Percentiles rank a stretch among this genome's conserved stretches.
Evolutionary conservation across 2,113 vertebrate species (phyloP).

Genomic region (Steatornis caripensis): DNA sequence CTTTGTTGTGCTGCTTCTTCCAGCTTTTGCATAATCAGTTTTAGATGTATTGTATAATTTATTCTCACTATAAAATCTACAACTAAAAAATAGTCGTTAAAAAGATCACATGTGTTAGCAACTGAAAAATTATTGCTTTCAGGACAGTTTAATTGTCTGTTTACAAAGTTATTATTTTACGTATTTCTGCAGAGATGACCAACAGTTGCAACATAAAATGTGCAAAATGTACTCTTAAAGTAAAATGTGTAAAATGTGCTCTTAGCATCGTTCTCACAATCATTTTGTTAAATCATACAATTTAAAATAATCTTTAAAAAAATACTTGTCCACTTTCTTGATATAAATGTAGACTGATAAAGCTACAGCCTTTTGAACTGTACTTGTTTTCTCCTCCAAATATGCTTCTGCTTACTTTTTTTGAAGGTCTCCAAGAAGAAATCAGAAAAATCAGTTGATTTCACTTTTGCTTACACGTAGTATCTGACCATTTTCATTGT

Average conservation of each 20-base stretch:
- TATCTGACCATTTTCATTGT: neutral
- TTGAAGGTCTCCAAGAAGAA: neutral
- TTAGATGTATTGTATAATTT: neutral
- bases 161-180: neutral
- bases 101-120: neutral
- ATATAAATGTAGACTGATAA: neutral
- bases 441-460: neutral
- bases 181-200: neutral
- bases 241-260: no score
- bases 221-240: no score
- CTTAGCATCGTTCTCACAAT: neutral
- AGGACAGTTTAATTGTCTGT: neutral
- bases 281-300: neutral
- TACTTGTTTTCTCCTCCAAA: neutral
- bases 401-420: neutral
- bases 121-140: neutral
- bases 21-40: neutral
- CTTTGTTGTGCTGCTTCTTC: neutral
- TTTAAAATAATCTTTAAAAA: neutral
- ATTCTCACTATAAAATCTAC: neutral
- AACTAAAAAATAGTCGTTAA: neutral
- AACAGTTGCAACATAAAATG: neutral
- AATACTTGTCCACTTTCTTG: neutral
- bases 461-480: neutral
- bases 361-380: neutral